Conservation (phyloP, 1,140 invertebrate genomes). For the Drosophila jambulina region DNA sequence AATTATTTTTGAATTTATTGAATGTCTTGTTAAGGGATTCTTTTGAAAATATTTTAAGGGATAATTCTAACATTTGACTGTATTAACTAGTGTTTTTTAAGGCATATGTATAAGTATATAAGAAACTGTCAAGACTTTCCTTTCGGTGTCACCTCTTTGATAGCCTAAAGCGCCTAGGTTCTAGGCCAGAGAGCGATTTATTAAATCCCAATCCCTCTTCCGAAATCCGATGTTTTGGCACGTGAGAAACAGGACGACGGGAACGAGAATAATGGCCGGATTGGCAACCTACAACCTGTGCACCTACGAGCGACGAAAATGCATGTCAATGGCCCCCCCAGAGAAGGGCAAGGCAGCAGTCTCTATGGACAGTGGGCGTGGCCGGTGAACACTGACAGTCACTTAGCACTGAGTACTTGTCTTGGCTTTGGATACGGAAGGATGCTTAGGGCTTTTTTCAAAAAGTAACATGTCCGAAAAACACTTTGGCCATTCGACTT, state of each 20-base stretch:
- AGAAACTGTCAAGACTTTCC: neutral
- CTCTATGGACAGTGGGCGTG: slow-evolving; percentile 10
- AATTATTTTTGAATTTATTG: neutral
- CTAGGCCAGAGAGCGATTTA: slow-evolving; percentile 12
- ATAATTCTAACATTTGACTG: neutral
- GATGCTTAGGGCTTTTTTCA: slow-evolving; percentile 23
- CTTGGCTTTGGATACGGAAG: slow-evolving; percentile 12
- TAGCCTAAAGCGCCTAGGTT: neutral
- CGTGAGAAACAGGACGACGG: slow-evolving; percentile 8
- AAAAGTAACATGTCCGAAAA: slow-evolving; percentile 38
- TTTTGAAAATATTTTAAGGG: neutral
- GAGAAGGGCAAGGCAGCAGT: neutral
- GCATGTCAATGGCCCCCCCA: slow-evolving; percentile 46
- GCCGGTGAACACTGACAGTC: slow-evolving; percentile 28
- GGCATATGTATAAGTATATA: neutral
- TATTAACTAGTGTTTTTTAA: neutral
- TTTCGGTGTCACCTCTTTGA: neutral
- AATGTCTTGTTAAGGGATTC: too few relatives aligned
- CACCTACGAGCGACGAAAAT: slow-evolving; percentile 16
- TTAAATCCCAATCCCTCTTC: slow-evolving; percentile 10
- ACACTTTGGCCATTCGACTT: slow-evolving; percentile 47
- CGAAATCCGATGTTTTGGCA: slow-evolving; percentile 13
- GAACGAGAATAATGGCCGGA: slow-evolving; percentile 19
- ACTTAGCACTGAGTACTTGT: slow-evolving; percentile 44
- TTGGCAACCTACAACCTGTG: slow-evolving; percentile 11